Evolutionary conservation across 2,888 invertebrate genomes (phyloP).

Genomic region (Lampropteryx suffumata): DNA sequence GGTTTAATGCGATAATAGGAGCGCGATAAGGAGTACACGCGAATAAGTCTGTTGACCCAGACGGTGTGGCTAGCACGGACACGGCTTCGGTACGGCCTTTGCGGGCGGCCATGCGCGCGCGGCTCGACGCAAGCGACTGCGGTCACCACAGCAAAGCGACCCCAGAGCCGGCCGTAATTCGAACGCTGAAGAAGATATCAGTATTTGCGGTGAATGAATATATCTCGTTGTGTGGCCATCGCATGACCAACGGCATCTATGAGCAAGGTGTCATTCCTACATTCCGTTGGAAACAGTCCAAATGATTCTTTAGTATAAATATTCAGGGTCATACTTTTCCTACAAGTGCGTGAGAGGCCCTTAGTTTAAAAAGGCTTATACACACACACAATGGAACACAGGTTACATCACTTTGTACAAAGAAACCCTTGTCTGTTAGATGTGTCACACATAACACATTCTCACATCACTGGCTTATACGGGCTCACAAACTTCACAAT

Average conservation of each 20-base stretch:
- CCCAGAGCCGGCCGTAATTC: slow-evolving; percentile 69
- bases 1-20: slow-evolving; percentile 79
- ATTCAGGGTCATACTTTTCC: slow-evolving; percentile 30
- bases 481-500: not conserved
- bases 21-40: slow-evolving; percentile 78
- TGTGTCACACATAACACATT: slow-evolving; percentile 4
- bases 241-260: slow-evolving; percentile 53
- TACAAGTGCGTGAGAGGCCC: slow-evolving; percentile 32
- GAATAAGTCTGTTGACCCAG: slow-evolving; percentile 79
- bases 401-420: slow-evolving; percentile 17
- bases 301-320: slow-evolving; percentile 51
- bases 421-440: slow-evolving; percentile 5
- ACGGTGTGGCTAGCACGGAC: slow-evolving; percentile 59
- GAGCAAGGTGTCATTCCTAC: slow-evolving; percentile 53
- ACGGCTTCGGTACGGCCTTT: slow-evolving; percentile 71
- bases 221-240: slow-evolving; percentile 59
- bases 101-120: slow-evolving; percentile 71
- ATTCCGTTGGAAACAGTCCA: slow-evolving; percentile 73
- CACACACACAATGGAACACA: slow-evolving; percentile 4
- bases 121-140: slow-evolving; percentile 73
- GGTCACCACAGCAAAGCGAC: slow-evolving; percentile 66
- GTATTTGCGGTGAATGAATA: slow-evolving; percentile 77
- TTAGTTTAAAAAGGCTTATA: slow-evolving; percentile 9
- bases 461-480: slow-evolving; percentile 1
- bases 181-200: slow-evolving; percentile 73